These are phyloP conservation scores for Psettodes erumei DNA, from an alignment of 2,113 vertebrate genomes.

Conservation along the genomic window DNA sequence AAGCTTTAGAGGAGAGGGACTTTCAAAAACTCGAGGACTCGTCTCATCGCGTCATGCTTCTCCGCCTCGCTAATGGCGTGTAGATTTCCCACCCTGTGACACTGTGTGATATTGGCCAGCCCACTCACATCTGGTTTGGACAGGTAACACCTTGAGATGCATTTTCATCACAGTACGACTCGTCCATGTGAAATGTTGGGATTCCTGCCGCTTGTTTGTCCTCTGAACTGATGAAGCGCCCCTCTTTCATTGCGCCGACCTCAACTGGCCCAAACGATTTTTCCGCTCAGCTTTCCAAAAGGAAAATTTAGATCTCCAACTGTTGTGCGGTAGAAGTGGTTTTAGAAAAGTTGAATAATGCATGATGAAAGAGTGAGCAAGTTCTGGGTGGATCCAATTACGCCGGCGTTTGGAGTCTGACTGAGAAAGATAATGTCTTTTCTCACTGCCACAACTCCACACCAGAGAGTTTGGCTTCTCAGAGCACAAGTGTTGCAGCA, in stretches of 20 bases:
- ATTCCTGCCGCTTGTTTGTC: constrained; percentile 32
- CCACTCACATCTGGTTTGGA: constrained; percentile 19
- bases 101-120: constrained; percentile 32
- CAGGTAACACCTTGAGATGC: constrained; percentile 14
- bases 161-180: no score
- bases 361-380: not conserved
- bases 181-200: not conserved
- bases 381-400: constrained; percentile 7
- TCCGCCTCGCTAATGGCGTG: not conserved
- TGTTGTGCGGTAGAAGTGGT: not conserved
- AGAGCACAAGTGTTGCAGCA: no score
- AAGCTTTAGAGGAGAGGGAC: not conserved
- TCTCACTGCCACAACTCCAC: not conserved
- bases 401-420: not conserved
- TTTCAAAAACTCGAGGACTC: not conserved
- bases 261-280: no score
- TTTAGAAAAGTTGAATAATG: not conserved
- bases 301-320: not conserved
- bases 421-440: not conserved
- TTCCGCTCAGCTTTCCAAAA: no score
- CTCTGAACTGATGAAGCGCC: no score
- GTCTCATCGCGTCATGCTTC: not conserved
- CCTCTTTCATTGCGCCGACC: no score
- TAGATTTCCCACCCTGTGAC: not conserved
- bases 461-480: not conserved